Evolutionary conservation across 2,797 vertebrate species (phyloP), one percentile per base, ranked within the genome.

Genomic region (Aphelocoma californica): DNA sequence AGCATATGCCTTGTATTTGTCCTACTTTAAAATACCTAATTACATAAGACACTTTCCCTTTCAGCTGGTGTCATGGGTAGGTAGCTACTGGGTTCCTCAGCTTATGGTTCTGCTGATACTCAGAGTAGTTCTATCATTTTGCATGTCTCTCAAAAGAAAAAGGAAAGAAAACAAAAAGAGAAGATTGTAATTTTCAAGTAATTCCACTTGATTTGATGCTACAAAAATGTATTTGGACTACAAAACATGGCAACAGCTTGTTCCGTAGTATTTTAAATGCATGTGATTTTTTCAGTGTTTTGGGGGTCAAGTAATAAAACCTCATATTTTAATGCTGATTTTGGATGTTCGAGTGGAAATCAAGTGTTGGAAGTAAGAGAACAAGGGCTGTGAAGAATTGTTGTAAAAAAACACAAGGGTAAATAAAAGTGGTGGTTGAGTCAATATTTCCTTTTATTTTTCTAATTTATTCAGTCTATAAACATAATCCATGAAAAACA

Each of bases 361-460:
- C 24, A 67, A 79, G 12, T 18, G 26, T 56, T 92, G 61, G 65
- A 93, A 94, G 50, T 20, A 74, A 93, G n/a, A 89, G 50, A 78
- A 47, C 14, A 69, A 81, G 21, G 5, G 19, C 21, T 91, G 36
- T 54, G 50, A 86, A 40, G 31, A 82, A 91, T 75, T 83, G 14
- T 78, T 71, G 17, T n/a, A 44, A 18, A 87, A 58, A 90, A 88
- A 38, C 11, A 67, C 6, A 70, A 75, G 32, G 9, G 51, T 69
- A 90, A 86, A 84, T 70, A 64, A 40, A 92, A 80, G 48, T 58
- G 40, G 48, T 86, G 50, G 47, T 74, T 29, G 61, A 84, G 70
- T 81, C 73, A 86, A 61, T 60, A 74, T 77, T 92, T 92, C 44
- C 57, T 75, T 91, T 79, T 64, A 64, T 94, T 91, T 92, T 91